Conservation (phyloP, 2,797 vertebrate genomes). For the Peromyscus attwateri region DNA sequence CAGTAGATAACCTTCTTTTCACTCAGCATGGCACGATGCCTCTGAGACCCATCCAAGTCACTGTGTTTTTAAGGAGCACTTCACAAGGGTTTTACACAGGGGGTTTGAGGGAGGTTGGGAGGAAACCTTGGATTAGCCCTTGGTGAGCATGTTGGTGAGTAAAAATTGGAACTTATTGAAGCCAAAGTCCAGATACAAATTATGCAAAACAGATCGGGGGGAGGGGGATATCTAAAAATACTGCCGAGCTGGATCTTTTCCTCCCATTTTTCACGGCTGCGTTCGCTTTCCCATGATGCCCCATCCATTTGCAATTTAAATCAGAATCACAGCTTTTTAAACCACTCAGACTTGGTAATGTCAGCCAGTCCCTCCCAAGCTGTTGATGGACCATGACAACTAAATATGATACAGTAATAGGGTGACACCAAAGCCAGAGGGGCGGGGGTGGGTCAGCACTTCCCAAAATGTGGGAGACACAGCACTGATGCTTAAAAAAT, state of each 20-base stretch:
- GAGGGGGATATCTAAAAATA: constrained; percentile 77
- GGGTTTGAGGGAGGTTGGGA: neutral
- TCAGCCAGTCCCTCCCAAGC: constrained; percentile 78
- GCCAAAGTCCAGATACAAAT: constrained; percentile 58
- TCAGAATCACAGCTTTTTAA: constrained; percentile 79
- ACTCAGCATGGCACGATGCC: neutral
- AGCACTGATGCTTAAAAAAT: neutral
- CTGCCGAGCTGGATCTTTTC: constrained; percentile 68
- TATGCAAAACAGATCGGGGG: constrained; percentile 45
- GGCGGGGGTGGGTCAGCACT: neutral
- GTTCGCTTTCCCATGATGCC: constrained; percentile 73
- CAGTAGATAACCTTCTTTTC: constrained; percentile 55
- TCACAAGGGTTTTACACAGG: constrained; percentile 24
- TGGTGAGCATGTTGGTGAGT: neutral
- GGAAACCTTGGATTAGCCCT: neutral
- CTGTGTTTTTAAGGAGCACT: neutral
- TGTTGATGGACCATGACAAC: constrained; percentile 73
- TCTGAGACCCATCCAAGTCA: constrained; percentile 47
- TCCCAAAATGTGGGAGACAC: neutral
- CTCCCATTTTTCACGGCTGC: constrained; percentile 61
- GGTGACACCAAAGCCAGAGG: constrained; percentile 6
- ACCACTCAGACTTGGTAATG: constrained; percentile 78
- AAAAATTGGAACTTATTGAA: constrained; percentile 44
- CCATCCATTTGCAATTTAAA: constrained; percentile 82
- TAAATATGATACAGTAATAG: constrained; percentile 59